These are phyloP conservation scores for Paragorgia papillata DNA, from an alignment of 92 coral and sea anemone genomes.

Conservation along the genomic window DNA sequence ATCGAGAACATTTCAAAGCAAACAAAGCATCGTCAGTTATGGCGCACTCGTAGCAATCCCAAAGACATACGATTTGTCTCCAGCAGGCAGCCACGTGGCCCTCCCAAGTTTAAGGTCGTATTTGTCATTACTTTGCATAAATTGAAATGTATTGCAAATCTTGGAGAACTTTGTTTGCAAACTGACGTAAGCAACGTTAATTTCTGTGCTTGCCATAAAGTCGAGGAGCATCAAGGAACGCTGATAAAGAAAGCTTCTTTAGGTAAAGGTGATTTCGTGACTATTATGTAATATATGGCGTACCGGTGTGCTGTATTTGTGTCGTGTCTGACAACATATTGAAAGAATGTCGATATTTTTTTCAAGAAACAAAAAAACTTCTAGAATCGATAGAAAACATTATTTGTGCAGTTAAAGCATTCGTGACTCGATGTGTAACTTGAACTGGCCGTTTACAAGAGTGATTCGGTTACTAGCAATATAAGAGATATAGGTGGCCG, in stretches of 20 bases:
- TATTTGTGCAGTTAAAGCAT: no score
- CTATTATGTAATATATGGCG: no score
- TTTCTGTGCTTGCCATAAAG: slow-evolving; percentile 67
- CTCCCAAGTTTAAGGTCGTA: slow-evolving; percentile 69
- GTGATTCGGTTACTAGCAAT: no score
- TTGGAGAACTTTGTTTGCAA: slow-evolving; percentile 88
- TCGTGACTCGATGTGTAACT: no score
- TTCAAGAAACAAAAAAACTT: no score
- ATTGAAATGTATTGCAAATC: slow-evolving; percentile 80
- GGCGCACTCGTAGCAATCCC: slow-evolving; percentile 54
- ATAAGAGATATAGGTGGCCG: no score
- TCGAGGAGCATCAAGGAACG: slow-evolving; percentile 57
- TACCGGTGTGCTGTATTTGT: no score
- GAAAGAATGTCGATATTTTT: no score
- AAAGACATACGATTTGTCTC: slow-evolving; percentile 53
- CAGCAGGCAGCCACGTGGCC: slow-evolving; percentile 55
- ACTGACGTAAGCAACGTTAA: slow-evolving; percentile 82
- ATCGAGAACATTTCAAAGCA: slow-evolving; percentile 67
- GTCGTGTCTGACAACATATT: no score
- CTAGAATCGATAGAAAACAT: no score
- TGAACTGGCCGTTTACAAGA: no score
- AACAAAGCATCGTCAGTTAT: slow-evolving; percentile 42
- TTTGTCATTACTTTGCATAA: slow-evolving; percentile 82
- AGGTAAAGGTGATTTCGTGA: slow-evolving; percentile 8
- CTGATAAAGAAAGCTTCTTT: slow-evolving; percentile 32